These are phyloP conservation scores for Epinotia ramella DNA, from an alignment of 2,888 invertebrate species.

Conservation along the genomic window DNA sequence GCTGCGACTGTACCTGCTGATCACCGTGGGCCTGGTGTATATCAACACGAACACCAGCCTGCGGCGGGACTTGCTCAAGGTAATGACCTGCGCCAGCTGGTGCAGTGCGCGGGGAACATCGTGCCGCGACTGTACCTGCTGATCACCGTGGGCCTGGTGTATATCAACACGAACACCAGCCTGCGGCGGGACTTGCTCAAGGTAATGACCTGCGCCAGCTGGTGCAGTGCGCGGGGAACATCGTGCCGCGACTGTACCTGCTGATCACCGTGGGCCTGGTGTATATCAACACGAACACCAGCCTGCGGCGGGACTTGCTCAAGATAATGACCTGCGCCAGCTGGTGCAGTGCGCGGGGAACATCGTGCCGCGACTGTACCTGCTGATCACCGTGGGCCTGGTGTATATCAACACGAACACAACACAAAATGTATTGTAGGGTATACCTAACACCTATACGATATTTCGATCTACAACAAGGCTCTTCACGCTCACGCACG, in stretches of 20 bases:
- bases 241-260: conserved; percentile 98
- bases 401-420: conserved; percentile 99
- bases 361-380: conserved; percentile 98
- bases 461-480: too few relatives aligned
- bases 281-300: conserved; percentile 98
- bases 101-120: conserved; percentile 99
- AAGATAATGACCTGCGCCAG: conserved; percentile 75
- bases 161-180: conserved; percentile 97
- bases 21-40: conserved; percentile 99
- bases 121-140: conserved; percentile 98
- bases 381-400: conserved; percentile 98
- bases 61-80: conserved; percentile 95
- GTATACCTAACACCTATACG: too few relatives aligned
- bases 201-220: conserved; percentile 55
- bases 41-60: conserved; percentile 97
- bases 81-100: conserved; percentile 47
- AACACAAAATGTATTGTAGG: too few relatives aligned
- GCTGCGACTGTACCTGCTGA: conserved; percentile 97
- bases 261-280: conserved; percentile 99
- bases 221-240: conserved; percentile 99
- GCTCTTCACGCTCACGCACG: too few relatives aligned
- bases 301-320: conserved; percentile 95
- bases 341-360: conserved; percentile 98
- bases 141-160: conserved; percentile 99
- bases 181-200: conserved; percentile 96